A percentile compares a stretch with the other conserved stretches of the same genome.
These are phyloP conservation scores for Capreolus pygargus DNA, from an alignment of 2,113 vertebrate species.

Conservation along the genomic window DNA sequence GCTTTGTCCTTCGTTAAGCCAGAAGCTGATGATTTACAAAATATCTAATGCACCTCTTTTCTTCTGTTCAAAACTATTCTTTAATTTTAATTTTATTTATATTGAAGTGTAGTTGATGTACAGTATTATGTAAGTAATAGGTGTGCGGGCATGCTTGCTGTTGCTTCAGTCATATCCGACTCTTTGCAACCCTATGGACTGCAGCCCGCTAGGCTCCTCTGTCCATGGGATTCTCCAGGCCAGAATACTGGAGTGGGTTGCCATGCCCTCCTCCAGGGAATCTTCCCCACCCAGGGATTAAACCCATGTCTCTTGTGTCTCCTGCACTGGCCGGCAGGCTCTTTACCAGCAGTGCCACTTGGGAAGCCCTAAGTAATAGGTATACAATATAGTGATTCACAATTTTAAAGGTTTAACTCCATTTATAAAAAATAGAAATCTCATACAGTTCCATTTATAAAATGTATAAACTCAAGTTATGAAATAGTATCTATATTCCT, in stretches of 20 bases:
- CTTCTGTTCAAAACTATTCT: not conserved
- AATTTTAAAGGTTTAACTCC: not conserved
- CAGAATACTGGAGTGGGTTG: not conserved
- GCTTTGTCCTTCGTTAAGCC: constrained; percentile 23
- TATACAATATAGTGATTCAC: not conserved
- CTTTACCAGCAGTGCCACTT: not conserved
- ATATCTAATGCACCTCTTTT: not conserved
- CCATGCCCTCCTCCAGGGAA: not conserved
- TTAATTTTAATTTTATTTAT: not conserved
- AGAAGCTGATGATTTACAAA: not conserved
- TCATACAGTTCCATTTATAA: not conserved
- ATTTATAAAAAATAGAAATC: not conserved
- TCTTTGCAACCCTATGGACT: not conserved
- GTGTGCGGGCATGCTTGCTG: not conserved
- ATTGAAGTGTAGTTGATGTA: not conserved
- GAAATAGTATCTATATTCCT: not conserved
- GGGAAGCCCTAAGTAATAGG: not conserved
- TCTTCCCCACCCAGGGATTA: not conserved
- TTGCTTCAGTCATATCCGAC: not conserved
- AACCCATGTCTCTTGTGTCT: not conserved
- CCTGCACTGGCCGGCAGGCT: not conserved
- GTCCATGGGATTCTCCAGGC: not conserved
- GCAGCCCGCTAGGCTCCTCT: not conserved
- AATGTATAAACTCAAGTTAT: not conserved
- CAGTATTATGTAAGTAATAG: not conserved